Conservation (phyloP, 2,888 invertebrate species). For the Eupeodes latifasciatus region DNA sequence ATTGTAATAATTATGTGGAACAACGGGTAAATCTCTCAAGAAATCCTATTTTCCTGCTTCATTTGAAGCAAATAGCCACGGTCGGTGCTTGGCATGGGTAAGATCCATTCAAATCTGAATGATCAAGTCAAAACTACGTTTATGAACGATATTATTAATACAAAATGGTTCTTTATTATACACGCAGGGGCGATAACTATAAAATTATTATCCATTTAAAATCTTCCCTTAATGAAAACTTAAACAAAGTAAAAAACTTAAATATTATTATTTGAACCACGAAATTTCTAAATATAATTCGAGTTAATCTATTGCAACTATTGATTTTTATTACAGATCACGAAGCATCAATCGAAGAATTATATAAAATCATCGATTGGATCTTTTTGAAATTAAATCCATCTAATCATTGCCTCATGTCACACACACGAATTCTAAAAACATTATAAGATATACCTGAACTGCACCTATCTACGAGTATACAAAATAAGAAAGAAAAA, state of each 20-base stretch:
- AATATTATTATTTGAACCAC: slow-evolving; percentile 30
- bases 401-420: slow-evolving; percentile 18
- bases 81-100: too few relatives aligned
- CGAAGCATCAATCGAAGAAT: slow-evolving; percentile 42
- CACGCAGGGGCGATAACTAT: background rate
- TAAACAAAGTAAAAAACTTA: background rate
- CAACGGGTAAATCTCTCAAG: too few relatives aligned
- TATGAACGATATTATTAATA: too few relatives aligned
- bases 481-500: background rate
- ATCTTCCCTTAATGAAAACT: background rate
- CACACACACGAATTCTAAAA: slow-evolving; percentile 22
- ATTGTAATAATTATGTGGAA: too few relatives aligned
- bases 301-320: slow-evolving; percentile 10
- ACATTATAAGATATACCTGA: background rate
- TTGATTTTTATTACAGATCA: slow-evolving; percentile 60
- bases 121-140: too few relatives aligned
- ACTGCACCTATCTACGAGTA: too few relatives aligned
- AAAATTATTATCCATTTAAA: background rate
- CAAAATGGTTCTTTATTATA: too few relatives aligned
- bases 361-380: slow-evolving; percentile 19
- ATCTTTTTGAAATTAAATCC: slow-evolving; percentile 14
- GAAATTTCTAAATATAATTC: slow-evolving; percentile 17
- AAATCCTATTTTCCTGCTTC: too few relatives aligned
- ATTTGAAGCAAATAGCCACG: too few relatives aligned
- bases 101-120: too few relatives aligned